Base-by-base conservation (phyloP, 2,113 vertebrate genomes). In the Emydocephalus ijimae region DNA sequence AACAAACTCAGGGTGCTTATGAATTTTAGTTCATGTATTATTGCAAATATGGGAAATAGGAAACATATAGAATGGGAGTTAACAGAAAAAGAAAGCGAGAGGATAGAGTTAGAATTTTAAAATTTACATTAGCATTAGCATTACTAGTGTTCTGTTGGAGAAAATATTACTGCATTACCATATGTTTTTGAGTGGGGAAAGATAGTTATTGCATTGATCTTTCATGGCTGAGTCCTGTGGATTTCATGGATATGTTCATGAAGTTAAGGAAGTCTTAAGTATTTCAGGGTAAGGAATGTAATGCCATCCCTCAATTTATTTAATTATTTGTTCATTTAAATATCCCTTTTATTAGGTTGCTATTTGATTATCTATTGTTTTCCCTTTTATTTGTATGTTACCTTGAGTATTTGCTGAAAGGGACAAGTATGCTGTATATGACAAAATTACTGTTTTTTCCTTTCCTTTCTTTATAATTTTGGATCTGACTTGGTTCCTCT, bases 31-130 rank as follows among this genome's bases (percentile, higher is more conserved):
- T 94, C 94, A 96, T 94, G 95, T 94, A 96, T 96, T 96, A 95
- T 50, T 94, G 94, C 92, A 96, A 96, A 96, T 95, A 96, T 93
- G 94, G 92, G 94, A 96, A 96, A 95, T 95, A 87, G 89, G 94
- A 96, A 96, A 94, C 91, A 95, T 91, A 89, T 95, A 91, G 92
- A 96, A 93, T 95, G 81, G 92, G 95, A 95, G 94, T 93, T 96
- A 96, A 96, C 95, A 94, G 92, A 93, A 88, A 89, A 91, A 74
- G 50, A 88, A 34, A 48, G 74, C 93, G 50, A 91, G 94, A 91
- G 11, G 61, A 29, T 29, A 64, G 26, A 29, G 61, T 64, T 12
- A 64, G 86, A 85, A 69, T 91, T 92, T 96, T 91, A 56, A 92
- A 92, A 69, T 52, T 88, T 93, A 24, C 87, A 95, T 91, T 91